phyloP scores from a whole-genome alignment of 2,113 vertebrate genomes.

The Columba janthina region DNA sequence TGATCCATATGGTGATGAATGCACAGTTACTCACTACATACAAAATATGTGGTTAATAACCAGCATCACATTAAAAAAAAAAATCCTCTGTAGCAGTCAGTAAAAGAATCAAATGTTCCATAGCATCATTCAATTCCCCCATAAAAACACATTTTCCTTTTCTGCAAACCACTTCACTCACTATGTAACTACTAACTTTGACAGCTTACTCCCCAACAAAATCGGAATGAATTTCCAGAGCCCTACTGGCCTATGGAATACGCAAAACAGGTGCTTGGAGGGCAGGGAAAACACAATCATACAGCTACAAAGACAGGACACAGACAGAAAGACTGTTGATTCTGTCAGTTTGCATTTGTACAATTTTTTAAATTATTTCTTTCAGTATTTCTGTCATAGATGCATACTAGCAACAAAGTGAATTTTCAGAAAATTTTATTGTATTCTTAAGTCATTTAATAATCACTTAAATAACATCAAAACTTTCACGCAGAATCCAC shows the following conservation, averaged over 20 bases:
- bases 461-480: neutral
- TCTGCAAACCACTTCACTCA: neutral
- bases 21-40: neutral
- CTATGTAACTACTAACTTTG: neutral
- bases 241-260: neutral
- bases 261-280: fast-evolving
- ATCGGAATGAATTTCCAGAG: neutral
- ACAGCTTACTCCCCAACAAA: neutral
- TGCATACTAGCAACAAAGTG: neutral
- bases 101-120: neutral
- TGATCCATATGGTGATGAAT: neutral
- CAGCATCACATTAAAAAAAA: neutral
- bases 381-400: neutral
- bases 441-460: neutral
- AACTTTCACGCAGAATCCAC: neutral
- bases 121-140: neutral
- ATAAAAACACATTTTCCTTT: neutral
- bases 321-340: neutral
- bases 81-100: neutral
- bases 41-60: neutral
- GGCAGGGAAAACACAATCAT: neutral
- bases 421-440: neutral
- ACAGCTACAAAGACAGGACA: neutral
- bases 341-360: neutral
- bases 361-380: neutral